Conservation (phyloP, 1,140 invertebrate genomes). For the Xylocopa sonorina region DNA sequence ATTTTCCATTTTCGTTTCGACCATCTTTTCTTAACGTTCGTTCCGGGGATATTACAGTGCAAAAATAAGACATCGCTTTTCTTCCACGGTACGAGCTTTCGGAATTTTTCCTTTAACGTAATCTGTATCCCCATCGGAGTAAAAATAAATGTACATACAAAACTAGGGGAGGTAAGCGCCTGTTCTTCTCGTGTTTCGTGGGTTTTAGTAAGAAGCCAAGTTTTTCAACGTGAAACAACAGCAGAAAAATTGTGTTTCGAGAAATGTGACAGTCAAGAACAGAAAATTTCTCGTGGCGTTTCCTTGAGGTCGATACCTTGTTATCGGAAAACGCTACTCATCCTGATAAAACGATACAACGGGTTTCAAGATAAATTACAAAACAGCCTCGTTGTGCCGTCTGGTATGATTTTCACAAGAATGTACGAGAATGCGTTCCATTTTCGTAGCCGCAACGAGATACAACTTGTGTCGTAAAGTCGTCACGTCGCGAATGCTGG, state of each 20-base stretch:
- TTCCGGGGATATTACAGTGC: neutral
- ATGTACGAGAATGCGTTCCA: neutral
- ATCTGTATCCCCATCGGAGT: neutral
- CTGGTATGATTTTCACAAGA: constrained; percentile 17
- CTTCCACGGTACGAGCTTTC: neutral
- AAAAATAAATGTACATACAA: constrained; percentile 5
- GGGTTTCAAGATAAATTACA: constrained; percentile 64
- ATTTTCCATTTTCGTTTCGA: neutral
- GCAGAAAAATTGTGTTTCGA: constrained; percentile 1
- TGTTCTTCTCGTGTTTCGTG: neutral
- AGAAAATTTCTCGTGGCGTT: constrained; percentile 31
- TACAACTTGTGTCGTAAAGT: neutral
- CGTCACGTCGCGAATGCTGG: neutral
- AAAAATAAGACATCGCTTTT: neutral
- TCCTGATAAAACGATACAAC: constrained; percentile 55
- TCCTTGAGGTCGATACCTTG: constrained; percentile 55
- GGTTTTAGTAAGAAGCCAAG: neutral
- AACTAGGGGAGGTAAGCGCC: neutral
- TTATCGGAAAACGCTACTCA: constrained; percentile 60
- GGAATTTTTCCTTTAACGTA: neutral
- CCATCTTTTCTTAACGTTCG: neutral
- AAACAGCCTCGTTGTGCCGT: constrained; percentile 8
- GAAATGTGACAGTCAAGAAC: neutral
- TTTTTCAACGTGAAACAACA: neutral
- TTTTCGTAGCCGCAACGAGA: neutral